These are phyloP conservation scores for Syngnathus scovelli DNA, from an alignment of 2,113 vertebrate species.

Conservation along the genomic window DNA sequence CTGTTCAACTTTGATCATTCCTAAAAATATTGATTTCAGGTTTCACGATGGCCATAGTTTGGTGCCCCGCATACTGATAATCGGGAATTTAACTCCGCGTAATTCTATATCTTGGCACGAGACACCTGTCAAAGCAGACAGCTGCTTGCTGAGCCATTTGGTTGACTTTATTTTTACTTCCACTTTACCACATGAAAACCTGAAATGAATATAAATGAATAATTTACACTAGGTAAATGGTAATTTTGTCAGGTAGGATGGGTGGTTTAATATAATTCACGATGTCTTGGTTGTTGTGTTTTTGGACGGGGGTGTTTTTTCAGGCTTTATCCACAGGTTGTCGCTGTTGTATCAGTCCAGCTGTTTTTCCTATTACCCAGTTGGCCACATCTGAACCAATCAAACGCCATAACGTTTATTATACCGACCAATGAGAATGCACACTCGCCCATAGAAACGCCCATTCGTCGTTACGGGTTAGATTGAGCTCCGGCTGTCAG, in stretches of 20 bases:
- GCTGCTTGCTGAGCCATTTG: not conserved
- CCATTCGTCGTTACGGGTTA: slow-evolving; percentile 19
- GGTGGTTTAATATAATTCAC: not conserved
- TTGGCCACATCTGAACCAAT: slow-evolving; percentile 27
- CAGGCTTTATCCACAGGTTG: not conserved
- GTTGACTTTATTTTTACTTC: not conserved
- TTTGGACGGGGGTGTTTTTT: not conserved
- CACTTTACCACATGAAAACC: not conserved
- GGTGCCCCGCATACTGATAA: not conserved
- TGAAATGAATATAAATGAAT: not conserved
- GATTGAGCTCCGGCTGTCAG: slow-evolving; percentile 59
- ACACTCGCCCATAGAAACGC: not conserved
- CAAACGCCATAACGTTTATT: not conserved
- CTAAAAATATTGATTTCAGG: too few relatives aligned
- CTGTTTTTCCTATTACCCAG: not conserved
- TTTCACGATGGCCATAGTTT: too few relatives aligned
- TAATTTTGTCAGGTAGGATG: not conserved
- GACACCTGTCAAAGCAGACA: not conserved
- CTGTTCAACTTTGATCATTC: too few relatives aligned
- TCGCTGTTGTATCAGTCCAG: not conserved
- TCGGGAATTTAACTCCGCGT: not conserved
- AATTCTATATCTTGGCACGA: not conserved
- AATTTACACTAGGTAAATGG: not conserved
- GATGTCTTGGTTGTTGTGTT: not conserved
- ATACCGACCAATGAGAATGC: slow-evolving; percentile 34